Evolutionary conservation across 2,113 vertebrate genomes (phyloP).

Genomic region (Trichomycterus rosablanca): DNA sequence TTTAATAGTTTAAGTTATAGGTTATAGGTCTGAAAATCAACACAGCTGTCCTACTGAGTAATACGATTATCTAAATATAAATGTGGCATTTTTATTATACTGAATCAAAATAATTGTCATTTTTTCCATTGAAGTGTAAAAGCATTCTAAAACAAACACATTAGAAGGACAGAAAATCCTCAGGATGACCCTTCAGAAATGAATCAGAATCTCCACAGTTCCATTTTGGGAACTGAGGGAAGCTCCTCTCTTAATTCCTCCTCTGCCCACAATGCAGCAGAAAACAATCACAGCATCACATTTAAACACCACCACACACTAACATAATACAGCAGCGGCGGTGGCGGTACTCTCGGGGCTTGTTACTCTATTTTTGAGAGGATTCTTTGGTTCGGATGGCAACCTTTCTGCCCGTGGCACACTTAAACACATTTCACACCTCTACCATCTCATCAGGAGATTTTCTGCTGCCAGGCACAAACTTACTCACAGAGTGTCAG

Average conservation of each 20-base stretch:
- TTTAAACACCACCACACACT: constrained; percentile 6
- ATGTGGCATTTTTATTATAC: too few species aligned
- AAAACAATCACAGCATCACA: constrained; percentile 5
- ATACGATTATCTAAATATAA: too few species aligned
- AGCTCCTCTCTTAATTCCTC: constrained; percentile 2
- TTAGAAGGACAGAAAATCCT: too few species aligned
- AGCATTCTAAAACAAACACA: too few species aligned
- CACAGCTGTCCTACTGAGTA: too few species aligned
- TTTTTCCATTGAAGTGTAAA: too few species aligned
- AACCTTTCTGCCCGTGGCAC: constrained; percentile 56
- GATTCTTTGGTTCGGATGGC: constrained; percentile 56
- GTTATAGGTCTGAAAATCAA: too few species aligned
- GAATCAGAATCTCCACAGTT: too few species aligned
- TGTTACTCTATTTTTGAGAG: constrained; percentile 49
- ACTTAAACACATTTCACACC: constrained; percentile 65
- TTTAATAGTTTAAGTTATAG: too few species aligned
- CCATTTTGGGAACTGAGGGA: too few species aligned
- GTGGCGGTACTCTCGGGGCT: constrained; percentile 31
- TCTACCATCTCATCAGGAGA: constrained; percentile 54
- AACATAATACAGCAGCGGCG: constrained; percentile 14
- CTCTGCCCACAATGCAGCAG: neutral
- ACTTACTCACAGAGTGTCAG: constrained; percentile 58
- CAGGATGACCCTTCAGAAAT: too few species aligned
- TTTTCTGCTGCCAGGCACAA: constrained; percentile 54
- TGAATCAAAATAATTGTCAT: too few species aligned